Evolutionary conservation across 2,797 vertebrate genomes (phyloP), one percentile per base, ranked within the genome.

Genomic region (Apogon talboti): DNA sequence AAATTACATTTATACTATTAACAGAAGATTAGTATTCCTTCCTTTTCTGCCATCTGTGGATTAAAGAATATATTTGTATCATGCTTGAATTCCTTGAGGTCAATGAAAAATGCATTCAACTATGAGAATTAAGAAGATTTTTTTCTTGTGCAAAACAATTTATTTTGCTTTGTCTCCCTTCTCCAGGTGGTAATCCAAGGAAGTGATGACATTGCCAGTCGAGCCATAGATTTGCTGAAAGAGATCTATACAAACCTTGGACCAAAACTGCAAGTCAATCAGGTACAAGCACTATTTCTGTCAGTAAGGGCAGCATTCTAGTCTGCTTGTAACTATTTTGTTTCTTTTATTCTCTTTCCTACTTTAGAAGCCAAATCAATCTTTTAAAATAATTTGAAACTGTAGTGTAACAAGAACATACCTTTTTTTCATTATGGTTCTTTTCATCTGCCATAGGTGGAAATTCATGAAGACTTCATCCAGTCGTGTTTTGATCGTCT

Each of bases 161-260:
- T 72, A 33, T 16, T 67, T 42, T 41, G 13, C 35, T 24, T 16
- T 71, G 55, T 4, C 33, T 14, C 11, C 6, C 62, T 43, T 65
- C 28, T 50, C 7, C 83, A 99, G 98, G 97, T 99, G 82, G 98
- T 99, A 73, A 99, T 99, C 94, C 98, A 99, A 92, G 98, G 98
- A 92, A 99, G 95, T 77, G 98, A 99, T 67, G 98, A 99, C 85
- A 99, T 99, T 37, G 98, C 96, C 66, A 97, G 90, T 84, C 92
- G 98, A 94, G 98, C 98, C 81, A 99, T 99, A 88, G 98, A 99
- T 92, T 94, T 99, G 73, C 94, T 99, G 74, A 99, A 99, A 87
- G 98, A 99, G 90, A 99, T 99, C 85, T 99, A 99, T 88, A 99
- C 98, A 72, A 99, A 99, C 86, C 98, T 99, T 66, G 98, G 98